These are phyloP conservation scores for Premnoplex brunnescens DNA, from an alignment of 2,797 vertebrate species.

Conservation along the genomic window DNA sequence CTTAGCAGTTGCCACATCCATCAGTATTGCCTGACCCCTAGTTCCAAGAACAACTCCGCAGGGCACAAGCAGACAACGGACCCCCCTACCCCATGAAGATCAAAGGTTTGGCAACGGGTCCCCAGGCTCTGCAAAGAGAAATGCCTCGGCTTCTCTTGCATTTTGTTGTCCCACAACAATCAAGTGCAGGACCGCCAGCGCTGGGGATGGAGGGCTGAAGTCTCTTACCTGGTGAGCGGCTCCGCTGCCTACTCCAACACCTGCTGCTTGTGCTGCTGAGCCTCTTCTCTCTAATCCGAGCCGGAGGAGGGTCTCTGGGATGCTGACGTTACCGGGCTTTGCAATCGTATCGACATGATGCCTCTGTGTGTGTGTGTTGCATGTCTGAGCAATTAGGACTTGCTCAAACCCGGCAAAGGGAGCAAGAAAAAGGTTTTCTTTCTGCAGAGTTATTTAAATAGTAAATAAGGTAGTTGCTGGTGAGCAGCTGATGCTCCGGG, in stretches of 20 bases:
- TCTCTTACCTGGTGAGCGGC: constrained; percentile 12
- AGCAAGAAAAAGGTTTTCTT: not conserved
- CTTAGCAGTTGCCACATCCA: not conserved
- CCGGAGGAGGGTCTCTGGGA: constrained; percentile 38
- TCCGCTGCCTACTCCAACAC: not conserved
- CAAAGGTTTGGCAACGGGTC: not conserved
- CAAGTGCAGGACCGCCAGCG: accelerated
- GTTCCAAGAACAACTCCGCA: not conserved
- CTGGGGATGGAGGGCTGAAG: not conserved
- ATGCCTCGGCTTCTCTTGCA: accelerated
- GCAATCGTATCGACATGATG: not conserved
- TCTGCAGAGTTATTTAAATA: not conserved
- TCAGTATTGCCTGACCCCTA: accelerated
- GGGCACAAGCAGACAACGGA: accelerated
- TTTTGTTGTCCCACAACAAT: accelerated
- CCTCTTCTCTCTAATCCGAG: not conserved
- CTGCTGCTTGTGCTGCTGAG: not conserved
- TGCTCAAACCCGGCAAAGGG: not conserved
- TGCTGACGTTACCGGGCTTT: constrained; percentile 50
- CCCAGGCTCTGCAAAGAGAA: not conserved
- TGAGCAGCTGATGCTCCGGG: not conserved
- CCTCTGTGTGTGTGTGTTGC: not conserved
- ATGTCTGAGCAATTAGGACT: not conserved
- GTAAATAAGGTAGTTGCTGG: not conserved
- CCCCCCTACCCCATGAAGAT: not conserved